Evolutionary conservation across 2,797 vertebrate genomes (phyloP).

Genomic region (Sebastes glaucus): DNA sequence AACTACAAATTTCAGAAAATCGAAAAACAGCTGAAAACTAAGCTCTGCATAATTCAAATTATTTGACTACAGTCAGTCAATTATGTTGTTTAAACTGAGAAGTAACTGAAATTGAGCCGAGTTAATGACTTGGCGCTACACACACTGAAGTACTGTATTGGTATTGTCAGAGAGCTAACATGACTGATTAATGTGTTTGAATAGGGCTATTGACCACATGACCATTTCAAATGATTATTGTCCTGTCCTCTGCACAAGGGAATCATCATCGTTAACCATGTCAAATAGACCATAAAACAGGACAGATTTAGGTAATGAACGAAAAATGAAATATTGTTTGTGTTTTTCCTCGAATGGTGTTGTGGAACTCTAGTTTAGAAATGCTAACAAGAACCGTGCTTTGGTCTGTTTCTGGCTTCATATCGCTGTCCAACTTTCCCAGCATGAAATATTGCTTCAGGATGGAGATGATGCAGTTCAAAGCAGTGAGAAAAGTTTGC

Average conservation of each 20-base stretch:
- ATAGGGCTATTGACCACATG: conserved; percentile 2
- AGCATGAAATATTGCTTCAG: neutral
- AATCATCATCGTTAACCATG: neutral
- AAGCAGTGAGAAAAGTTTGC: neutral
- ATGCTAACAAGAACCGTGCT: neutral
- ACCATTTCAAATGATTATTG: neutral
- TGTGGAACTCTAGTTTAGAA: neutral
- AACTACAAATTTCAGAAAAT: neutral
- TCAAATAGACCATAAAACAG: neutral
- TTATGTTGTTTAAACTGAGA: conserved; percentile 25
- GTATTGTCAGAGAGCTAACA: neutral
- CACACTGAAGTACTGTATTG: neutral
- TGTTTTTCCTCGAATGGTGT: neutral
- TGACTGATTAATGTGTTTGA: neutral
- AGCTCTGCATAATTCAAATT: conserved; percentile 25
- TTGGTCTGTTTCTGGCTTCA: neutral
- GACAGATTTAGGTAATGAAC: neutral
- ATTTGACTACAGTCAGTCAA: conserved; percentile 10
- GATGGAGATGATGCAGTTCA: neutral
- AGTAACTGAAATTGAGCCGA: conserved; percentile 8
- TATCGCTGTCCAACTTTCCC: neutral
- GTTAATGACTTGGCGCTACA: conserved; percentile 7
- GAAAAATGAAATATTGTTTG: neutral
- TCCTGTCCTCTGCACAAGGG: neutral
- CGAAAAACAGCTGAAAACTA: neutral